Base-by-base conservation (phyloP, 2,113 vertebrate species). In the Poeciliopsis retropinna region DNA sequence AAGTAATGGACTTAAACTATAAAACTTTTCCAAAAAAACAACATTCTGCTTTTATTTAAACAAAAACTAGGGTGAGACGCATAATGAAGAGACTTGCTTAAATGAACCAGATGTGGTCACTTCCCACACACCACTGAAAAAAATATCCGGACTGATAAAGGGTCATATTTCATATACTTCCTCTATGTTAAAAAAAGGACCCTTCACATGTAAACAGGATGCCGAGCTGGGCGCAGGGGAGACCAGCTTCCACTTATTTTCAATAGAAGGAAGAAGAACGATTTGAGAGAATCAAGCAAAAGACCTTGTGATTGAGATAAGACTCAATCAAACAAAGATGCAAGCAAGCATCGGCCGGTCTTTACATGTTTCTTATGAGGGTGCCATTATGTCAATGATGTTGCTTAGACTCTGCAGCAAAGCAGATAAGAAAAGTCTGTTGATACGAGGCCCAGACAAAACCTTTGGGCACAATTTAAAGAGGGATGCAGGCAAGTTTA, bases 161-260 rank as follows among this genome's bases (percentile, higher is more conserved):
- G 67, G n/a, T 27, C 41, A 80, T 51, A 70, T 70, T 74, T 88
- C 73, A 87, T 62, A 61, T 64, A 37, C 73, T 91, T 89, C 79
- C 89, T 47, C 29, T 79, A 67, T 5, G 37, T 81, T 83, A 75
- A 85, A 78, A 78, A 87, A 83, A 83, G 85, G 70, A 66, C 64
- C 67, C 72, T 73, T 64, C 10, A 12, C 75, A 66, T 67, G 81
- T 85, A 90, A 92, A 92, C 90, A 93, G 91, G 91, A 92, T 73
- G 82, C 25, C n/a, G 78, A 70, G 64, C 13, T 7, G 37, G 64
- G 28, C 28, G 72, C 1, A 1, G 25, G 15, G 75, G 47, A 29
- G 8, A 12, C 12, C 9, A 27, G 31, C 11, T 60, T 11, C 54
- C 74, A 73, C 64, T 76, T 64, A 39, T 74, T 69, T 85, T 88